Conservation (phyloP, 1,140 invertebrate genomes). For the Dinoponera quadriceps region DNA sequence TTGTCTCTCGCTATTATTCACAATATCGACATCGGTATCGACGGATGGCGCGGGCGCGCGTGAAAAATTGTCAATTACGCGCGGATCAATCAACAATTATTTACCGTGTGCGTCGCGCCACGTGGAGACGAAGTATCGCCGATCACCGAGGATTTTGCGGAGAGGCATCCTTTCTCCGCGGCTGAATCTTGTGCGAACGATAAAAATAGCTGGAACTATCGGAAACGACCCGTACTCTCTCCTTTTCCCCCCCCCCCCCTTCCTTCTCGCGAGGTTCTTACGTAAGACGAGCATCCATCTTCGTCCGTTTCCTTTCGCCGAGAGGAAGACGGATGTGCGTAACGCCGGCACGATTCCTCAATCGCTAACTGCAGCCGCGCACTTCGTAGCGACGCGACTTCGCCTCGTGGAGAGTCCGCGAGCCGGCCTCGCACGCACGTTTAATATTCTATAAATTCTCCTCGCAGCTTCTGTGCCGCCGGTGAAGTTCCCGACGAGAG, state of each 20-base stretch:
- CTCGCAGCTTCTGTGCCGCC: not conserved
- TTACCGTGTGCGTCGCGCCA: not conserved
- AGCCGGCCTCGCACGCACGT: not conserved
- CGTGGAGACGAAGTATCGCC: not conserved
- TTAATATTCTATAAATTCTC: conserved; percentile 47
- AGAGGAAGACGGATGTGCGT: conserved; percentile 19
- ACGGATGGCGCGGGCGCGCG: too few relatives aligned
- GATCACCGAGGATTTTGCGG: not conserved
- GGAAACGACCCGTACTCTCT: conserved; percentile 18
- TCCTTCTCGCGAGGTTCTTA: not conserved
- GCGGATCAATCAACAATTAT: not conserved
- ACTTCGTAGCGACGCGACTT: not conserved
- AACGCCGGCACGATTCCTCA: not conserved
- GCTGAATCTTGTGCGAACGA: not conserved
- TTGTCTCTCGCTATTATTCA: not conserved
- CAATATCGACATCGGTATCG: too few relatives aligned
- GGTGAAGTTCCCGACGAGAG: not conserved
- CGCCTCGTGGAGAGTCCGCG: not conserved
- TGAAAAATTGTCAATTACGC: not conserved
- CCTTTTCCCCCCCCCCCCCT: too few relatives aligned
- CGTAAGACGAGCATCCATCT: conserved; percentile 29
- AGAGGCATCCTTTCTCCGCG: not conserved
- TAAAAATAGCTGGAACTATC: conserved; percentile 21
- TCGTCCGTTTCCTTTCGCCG: not conserved
- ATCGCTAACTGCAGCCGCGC: not conserved